Conservation (phyloP, 92 coral and sea anemone genomes). For the Porites divaricata region DNA sequence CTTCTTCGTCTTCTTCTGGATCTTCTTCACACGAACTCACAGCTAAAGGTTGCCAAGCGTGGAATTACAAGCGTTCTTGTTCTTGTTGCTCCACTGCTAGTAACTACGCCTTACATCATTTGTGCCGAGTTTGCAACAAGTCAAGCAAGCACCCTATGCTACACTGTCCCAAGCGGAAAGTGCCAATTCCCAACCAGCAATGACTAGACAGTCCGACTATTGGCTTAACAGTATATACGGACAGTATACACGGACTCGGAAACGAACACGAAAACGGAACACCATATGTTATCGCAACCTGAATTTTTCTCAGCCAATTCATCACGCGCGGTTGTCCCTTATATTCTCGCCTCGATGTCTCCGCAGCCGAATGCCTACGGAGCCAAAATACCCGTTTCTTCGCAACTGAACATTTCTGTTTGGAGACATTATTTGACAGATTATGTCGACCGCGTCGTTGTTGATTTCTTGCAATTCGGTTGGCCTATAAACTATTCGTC, state of each 20-base stretch:
- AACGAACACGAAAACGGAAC: conserved; percentile 22
- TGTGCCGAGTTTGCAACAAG: conserved; percentile 30
- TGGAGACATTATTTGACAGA: conserved; percentile 14
- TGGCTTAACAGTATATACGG: background rate
- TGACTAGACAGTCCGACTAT: background rate
- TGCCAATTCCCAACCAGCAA: conserved; percentile 14
- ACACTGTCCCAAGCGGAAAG: conserved; percentile 26
- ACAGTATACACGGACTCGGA: background rate
- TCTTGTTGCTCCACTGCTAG: conserved; percentile 11
- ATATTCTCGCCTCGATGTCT: conserved; percentile 6
- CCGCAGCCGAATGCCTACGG: conserved; percentile 22
- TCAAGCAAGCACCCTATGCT: conserved; percentile 40
- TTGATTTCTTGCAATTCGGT: too few relatives aligned
- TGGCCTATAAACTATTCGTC: background rate
- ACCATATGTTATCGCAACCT: background rate
- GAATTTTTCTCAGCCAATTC: background rate
- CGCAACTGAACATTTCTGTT: background rate
- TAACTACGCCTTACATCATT: conserved; percentile 16
- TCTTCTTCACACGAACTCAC: conserved; percentile 5
- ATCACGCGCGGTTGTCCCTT: conserved; percentile 8
- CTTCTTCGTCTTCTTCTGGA: background rate
- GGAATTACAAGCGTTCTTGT: background rate
- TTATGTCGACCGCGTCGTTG: conserved; percentile 1
- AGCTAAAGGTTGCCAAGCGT: conserved; percentile 13
- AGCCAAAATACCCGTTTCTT: background rate